Conservation (phyloP, 1,140 invertebrate species). For the Sitodiplosis mosellana region DNA sequence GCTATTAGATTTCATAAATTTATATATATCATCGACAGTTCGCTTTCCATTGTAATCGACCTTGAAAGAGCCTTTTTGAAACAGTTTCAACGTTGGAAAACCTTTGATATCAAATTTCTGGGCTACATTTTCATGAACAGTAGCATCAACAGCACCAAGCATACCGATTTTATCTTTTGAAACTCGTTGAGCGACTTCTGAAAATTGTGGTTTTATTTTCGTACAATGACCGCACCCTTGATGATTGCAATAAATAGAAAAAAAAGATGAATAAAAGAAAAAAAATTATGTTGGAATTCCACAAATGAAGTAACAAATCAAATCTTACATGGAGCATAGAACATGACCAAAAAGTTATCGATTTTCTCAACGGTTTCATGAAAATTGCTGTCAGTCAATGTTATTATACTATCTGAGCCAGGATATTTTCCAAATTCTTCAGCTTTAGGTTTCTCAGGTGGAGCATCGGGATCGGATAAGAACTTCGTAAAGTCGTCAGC, state of each 20-base stretch:
- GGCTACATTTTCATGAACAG: slow-evolving; percentile 32
- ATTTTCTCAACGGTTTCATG: slow-evolving; percentile 35
- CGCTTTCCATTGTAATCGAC: slow-evolving; percentile 38
- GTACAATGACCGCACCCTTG: slow-evolving; percentile 63
- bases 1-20: slow-evolving; percentile 26
- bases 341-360: slow-evolving; percentile 51
- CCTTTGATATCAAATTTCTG: slow-evolving; percentile 39
- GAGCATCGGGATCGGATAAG: slow-evolving; percentile 39
- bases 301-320: slow-evolving; percentile 6
- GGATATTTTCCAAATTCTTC: slow-evolving; percentile 14
- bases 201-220: slow-evolving; percentile 49
- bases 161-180: slow-evolving; percentile 30
- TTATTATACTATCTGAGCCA: slow-evolving; percentile 28
- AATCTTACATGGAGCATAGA: slow-evolving; percentile 58
- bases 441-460: slow-evolving; percentile 17
- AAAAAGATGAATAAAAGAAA: not conserved
- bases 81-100: slow-evolving; percentile 55
- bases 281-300: not conserved
- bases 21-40: slow-evolving; percentile 32
- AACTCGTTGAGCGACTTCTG: slow-evolving; percentile 38
- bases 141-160: slow-evolving; percentile 50
- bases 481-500: slow-evolving; percentile 43
- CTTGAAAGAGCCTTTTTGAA: slow-evolving; percentile 40
- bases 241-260: slow-evolving; percentile 1
- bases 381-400: slow-evolving; percentile 32